These are phyloP conservation scores for Microhierax caerulescens DNA, from an alignment of 2,797 vertebrate species.

Conservation along the genomic window DNA sequence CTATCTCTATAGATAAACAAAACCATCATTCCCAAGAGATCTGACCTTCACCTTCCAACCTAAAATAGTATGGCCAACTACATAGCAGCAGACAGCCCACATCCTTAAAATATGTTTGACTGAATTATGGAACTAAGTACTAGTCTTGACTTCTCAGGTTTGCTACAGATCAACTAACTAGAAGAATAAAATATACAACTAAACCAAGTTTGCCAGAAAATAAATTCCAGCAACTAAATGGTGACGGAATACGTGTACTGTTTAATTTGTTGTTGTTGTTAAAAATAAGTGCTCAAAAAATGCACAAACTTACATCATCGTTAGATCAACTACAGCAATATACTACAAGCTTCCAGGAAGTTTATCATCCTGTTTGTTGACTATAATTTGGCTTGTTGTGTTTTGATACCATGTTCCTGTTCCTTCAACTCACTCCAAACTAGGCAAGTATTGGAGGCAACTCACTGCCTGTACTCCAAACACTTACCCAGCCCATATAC, in stretches of 20 bases:
- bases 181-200: not conserved
- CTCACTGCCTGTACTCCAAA: not conserved
- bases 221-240: not conserved
- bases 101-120: slow-evolving; percentile 26
- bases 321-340: not conserved
- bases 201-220: not conserved
- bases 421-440: not conserved
- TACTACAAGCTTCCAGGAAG: slow-evolving; percentile 22
- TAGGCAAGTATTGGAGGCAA: not conserved
- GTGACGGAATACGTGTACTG: not conserved
- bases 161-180: not conserved
- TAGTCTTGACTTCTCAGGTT: not conserved
- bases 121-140: not conserved
- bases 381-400: not conserved
- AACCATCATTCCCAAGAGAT: slow-evolving; percentile 38
- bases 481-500: not conserved
- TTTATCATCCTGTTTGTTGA: slow-evolving; percentile 50
- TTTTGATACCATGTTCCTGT: slow-evolving; percentile 9
- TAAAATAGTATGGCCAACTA: slow-evolving; percentile 40
- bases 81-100: slow-evolving; percentile 15
- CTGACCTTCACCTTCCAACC: slow-evolving; percentile 48
- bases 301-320: not conserved
- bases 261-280: not conserved
- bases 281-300: not conserved
- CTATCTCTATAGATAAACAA: slow-evolving; percentile 52